Evolutionary conservation across 2,888 invertebrate species (phyloP).

Genomic region (Lasioglossum marginatum): DNA sequence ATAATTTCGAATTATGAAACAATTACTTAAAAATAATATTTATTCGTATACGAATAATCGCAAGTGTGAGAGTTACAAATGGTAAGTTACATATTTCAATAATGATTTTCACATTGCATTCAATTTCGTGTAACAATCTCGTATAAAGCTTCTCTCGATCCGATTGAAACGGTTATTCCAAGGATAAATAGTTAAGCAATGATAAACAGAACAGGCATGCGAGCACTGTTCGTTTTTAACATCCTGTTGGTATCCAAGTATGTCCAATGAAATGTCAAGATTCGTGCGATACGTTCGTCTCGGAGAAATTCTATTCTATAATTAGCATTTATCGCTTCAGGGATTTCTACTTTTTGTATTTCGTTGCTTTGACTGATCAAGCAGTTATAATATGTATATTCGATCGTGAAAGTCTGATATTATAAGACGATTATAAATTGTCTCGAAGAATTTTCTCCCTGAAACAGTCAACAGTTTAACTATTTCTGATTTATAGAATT

Average conservation of each 20-base stretch:
- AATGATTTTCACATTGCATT: constrained; percentile 4
- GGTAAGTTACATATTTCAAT: not conserved
- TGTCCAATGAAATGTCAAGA: not conserved
- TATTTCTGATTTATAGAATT: too few species aligned
- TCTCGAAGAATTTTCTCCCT: not conserved
- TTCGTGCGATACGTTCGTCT: not conserved
- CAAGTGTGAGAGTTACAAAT: not conserved
- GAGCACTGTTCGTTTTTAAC: not conserved
- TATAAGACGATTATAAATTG: not conserved
- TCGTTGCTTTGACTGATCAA: not conserved
- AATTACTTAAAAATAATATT: not conserved
- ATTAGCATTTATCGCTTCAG: not conserved
- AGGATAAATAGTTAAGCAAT: constrained; percentile 34
- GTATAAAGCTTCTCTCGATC: constrained; percentile 1
- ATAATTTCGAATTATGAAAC: not conserved
- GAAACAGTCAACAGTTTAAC: not conserved
- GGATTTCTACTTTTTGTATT: not conserved
- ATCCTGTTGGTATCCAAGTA: not conserved
- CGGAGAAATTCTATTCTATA: not conserved
- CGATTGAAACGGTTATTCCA: constrained; percentile 18
- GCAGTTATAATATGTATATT: not conserved
- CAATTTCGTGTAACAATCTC: not conserved
- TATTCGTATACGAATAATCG: not conserved
- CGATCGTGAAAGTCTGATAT: not conserved
- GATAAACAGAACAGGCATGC: constrained; percentile 3